Percentiles rank a stretch among this genome's conserved stretches.
These are phyloP conservation scores for Sphyrna mokarran DNA, from an alignment of 2,113 vertebrate genomes.

Conservation along the genomic window DNA sequence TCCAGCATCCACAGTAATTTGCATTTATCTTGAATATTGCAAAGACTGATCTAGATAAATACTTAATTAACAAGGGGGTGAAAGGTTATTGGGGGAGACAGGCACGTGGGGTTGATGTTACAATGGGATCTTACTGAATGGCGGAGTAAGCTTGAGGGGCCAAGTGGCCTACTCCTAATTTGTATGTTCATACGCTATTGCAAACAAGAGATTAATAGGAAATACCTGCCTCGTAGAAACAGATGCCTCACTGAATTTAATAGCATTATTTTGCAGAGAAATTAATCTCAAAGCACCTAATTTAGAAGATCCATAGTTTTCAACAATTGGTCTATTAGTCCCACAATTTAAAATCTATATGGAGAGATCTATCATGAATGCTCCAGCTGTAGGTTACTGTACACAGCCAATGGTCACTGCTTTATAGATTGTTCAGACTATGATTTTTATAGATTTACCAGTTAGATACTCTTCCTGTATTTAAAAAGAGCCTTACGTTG, in stretches of 20 bases:
- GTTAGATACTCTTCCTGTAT: not conserved
- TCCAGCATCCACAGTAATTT: no score
- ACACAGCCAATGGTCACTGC: not conserved
- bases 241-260: not conserved
- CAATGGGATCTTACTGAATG: no score
- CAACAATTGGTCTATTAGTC: not conserved
- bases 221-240: not conserved
- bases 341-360: not conserved
- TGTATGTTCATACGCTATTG: not conserved
- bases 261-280: not conserved
- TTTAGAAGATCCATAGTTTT: not conserved
- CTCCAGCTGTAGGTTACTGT: not conserved
- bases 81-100: no score
- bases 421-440: not conserved
- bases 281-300: not conserved
- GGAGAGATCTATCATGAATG: not conserved
- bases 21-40: no score
- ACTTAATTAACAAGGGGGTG: no score
- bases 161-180: no score
- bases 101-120: no score
- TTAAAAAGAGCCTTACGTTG: not conserved
- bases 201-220: not conserved
- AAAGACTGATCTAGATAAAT: no score
- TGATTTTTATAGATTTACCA: not conserved
- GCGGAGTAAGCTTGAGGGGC: no score